A percentile compares a stretch with the other conserved stretches of the same genome.
Conservation (phyloP, 1,140 invertebrate species). For the Hycleus cichorii region DNA sequence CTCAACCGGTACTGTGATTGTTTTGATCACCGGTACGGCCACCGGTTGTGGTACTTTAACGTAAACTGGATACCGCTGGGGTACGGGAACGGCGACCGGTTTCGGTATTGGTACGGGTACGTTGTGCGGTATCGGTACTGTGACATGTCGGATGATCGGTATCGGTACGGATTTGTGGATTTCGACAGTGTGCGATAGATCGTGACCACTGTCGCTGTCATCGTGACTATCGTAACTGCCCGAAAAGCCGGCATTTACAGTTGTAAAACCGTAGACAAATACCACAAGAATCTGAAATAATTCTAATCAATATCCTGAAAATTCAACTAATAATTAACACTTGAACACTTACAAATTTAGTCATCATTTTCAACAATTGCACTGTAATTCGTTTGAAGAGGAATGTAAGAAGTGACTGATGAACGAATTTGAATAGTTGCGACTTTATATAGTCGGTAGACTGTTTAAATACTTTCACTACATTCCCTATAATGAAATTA, state of each 20-base stretch:
- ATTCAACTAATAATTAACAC: neutral
- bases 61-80: slow-evolving; percentile 65
- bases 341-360: slow-evolving; percentile 24
- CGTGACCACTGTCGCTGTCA: slow-evolving; percentile 29
- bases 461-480: slow-evolving; percentile 9
- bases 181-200: slow-evolving; percentile 58
- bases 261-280: slow-evolving; percentile 27
- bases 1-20: slow-evolving; percentile 61
- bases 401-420: slow-evolving; percentile 9
- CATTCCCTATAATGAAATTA: neutral
- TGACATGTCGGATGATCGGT: slow-evolving; percentile 61
- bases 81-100: slow-evolving; percentile 59
- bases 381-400: neutral
- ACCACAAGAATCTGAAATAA: slow-evolving; percentile 30
- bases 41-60: slow-evolving; percentile 64
- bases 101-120: slow-evolving; percentile 62
- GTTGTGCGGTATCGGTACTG: slow-evolving; percentile 56
- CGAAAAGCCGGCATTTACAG: slow-evolving; percentile 30
- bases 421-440: slow-evolving; percentile 6
- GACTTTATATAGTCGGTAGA: slow-evolving; percentile 9
- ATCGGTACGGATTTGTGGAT: slow-evolving; percentile 59
- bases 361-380: slow-evolving; percentile 14
- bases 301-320: neutral
- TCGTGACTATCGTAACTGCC: slow-evolving; percentile 32
- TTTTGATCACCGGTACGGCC: slow-evolving; percentile 62